A percentile compares a stretch with the other conserved stretches of the same genome.
These are phyloP conservation scores for Sepiola atlantica DNA, from an alignment of 2,888 invertebrate species.

Conservation along the genomic window DNA sequence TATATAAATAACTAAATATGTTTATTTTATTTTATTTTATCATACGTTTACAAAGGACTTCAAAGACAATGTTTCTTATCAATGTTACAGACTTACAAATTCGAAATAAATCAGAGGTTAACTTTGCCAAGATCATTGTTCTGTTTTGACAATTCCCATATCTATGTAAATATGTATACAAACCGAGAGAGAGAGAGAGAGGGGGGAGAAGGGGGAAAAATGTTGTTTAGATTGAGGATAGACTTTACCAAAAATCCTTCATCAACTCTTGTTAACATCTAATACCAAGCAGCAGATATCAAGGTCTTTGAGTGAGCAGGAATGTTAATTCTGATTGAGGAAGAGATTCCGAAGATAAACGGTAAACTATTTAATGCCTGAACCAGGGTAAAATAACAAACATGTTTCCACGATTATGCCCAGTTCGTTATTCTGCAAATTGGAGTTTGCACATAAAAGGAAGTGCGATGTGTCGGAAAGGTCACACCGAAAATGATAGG, in stretches of 20 bases:
- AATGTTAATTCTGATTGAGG: slow-evolving; percentile 19
- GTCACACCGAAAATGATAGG: slow-evolving; percentile 32
- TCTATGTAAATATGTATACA: slow-evolving; percentile 13
- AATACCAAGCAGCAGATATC: not conserved
- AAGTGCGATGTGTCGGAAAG: not conserved
- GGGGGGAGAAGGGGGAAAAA: not conserved
- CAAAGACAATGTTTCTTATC: not conserved
- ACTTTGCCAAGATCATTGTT: not conserved
- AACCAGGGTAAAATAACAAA: slow-evolving; percentile 32
- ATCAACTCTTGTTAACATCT: slow-evolving; percentile 20
- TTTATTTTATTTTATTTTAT: not conserved
- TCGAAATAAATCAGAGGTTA: slow-evolving; percentile 32
- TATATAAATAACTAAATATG: not conserved
- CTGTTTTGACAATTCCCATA: not conserved
- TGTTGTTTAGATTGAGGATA: not conserved
- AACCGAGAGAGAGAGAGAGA: not conserved
- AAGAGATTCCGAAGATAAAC: not conserved
- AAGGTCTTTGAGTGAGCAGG: slow-evolving; percentile 23
- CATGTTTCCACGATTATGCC: not conserved
- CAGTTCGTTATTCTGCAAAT: not conserved
- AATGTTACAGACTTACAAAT: not conserved
- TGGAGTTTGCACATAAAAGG: slow-evolving; percentile 8
- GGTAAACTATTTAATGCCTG: slow-evolving; percentile 32
- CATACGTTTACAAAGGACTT: not conserved
- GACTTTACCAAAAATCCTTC: not conserved